Base-by-base conservation (phyloP, 2,888 invertebrate species). In the Leucania comma region DNA sequence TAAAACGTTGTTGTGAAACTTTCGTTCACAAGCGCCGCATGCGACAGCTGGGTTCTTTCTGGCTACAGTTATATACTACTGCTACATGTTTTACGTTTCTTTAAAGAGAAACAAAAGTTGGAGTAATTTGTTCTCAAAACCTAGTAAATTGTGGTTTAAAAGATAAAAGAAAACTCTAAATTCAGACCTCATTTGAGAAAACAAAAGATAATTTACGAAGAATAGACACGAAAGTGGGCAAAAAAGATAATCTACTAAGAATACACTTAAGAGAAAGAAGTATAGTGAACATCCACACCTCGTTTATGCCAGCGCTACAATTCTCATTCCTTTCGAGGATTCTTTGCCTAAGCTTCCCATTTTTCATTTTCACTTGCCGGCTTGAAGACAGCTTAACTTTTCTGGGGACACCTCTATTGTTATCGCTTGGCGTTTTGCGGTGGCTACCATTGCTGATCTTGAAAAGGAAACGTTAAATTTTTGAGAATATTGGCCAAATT, bases 1-100 rank as follows among this genome's bases (percentile, higher is more conserved):
- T 85, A 81, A 86, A 88, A 87, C 87, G 86, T 85, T 88, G 85
- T 82, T 85, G 85, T 72, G 67, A 81, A 89, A 89, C 83, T 88
- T 88, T 87, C 66, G 76, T 78, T 81, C 69, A 70, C 74, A 72
- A 72, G 38, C 78, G 65, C 57, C 71, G 68, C 69, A 78, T 78
- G 73, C 78, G 74, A 73, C 83, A 80, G 68, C 77, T 78, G 75
- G 60, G 70, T 58, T 75, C 70, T 70, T 73, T 80, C 57, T 10
- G 70, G 56, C 67, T 71, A 71, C 56, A 66, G 62, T 73, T 75
- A 57, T 48, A 29, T 54, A 71, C 73, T 35, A 14, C 32, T 14
- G 24, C 8, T 35, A 57, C 35, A 38, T 56, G 1, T 35, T 29
- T 9, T 62, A 32, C 10, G 22, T 50, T 42, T 24, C n/a, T 69